These are phyloP conservation scores for Oncorhynchus kisutch DNA, from an alignment of 2,113 vertebrate genomes.

Conservation along the genomic window DNA sequence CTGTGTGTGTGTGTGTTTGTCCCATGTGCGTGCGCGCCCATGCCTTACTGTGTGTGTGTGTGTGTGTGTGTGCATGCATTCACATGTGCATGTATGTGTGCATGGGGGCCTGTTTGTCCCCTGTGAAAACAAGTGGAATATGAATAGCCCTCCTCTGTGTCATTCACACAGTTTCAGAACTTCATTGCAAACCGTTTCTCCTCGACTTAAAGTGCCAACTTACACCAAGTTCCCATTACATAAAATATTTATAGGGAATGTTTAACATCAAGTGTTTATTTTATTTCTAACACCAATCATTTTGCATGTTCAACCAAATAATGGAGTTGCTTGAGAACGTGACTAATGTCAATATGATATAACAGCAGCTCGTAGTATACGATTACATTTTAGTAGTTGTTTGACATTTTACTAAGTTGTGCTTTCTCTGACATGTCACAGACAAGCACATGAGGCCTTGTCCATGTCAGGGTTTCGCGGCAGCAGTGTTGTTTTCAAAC, in stretches of 20 bases:
- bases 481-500: slow-evolving; percentile 43
- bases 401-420: slow-evolving; percentile 58
- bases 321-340: slow-evolving; percentile 39
- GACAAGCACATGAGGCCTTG: slow-evolving; percentile 41
- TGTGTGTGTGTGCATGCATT: too few species aligned
- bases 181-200: slow-evolving; percentile 23
- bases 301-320: slow-evolving; percentile 25
- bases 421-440: slow-evolving; percentile 25
- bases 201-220: neutral
- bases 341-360: slow-evolving; percentile 20
- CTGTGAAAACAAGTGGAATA: neutral
- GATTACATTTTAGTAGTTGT: slow-evolving; percentile 2
- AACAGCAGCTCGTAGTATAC: neutral
- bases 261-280: neutral
- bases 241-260: neutral
- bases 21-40: too few species aligned
- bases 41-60: too few species aligned
- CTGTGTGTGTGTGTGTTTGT: too few species aligned
- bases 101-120: neutral
- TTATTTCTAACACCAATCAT: neutral
- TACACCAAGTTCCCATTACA: slow-evolving; percentile 7
- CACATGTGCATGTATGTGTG: too few species aligned
- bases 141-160: neutral
- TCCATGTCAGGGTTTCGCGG: slow-evolving; percentile 42
- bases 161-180: slow-evolving; percentile 9